Base-by-base conservation (phyloP, 2,113 vertebrate genomes). In the Lagopus muta region DNA sequence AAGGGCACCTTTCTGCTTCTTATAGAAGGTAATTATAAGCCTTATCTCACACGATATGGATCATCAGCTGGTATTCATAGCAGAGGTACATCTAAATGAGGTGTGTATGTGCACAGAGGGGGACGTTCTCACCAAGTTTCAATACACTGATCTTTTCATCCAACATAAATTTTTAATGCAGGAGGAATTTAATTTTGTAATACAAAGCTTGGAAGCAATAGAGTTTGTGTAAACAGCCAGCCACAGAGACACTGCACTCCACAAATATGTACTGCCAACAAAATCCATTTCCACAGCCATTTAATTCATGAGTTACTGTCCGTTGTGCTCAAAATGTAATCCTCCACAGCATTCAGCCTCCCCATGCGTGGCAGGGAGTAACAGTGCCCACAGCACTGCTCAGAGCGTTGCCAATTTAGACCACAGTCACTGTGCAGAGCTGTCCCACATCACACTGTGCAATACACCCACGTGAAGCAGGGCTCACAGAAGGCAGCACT, bases 161-260 rank as follows among this genome's bases (percentile, higher is more conserved):
- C 91, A 88, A 86, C 87, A 94, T 93, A 73, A 92, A 88, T 96
- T 95, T 97, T 96, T 92, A 95, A 96, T 74, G 78, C 85, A 70
- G 91, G 65, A 84, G 82, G 88, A 93, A 94, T 92, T 94, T 96
- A 91, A 95, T 96, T 96, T 76, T 77, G 87, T 94, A 82, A 75
- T 62, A 89, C 86, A 93, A 95, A 97, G 88, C 92, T 69, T 84
- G 93, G 82, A 88, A 93, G 92, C 87, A 70, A 80, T 32, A 32
- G 92, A n/a, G 36, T 79, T 76, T 87, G 40, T 84, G 93, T 95
- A 97, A 97, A 95, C 88, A 96, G 91, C 78, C 92, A 92, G 86
- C 76, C 69, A 62, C 66, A 57, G 88, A 79, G 86, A 97, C 83
- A 75, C 27, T 11, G 65, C 52, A 30, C 92, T 96, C 76, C 70